Evolutionary conservation across 2,797 vertebrate species (phyloP), one percentile per base, ranked within the genome.

Genomic region (Periophthalmus magnuspinnatus): DNA sequence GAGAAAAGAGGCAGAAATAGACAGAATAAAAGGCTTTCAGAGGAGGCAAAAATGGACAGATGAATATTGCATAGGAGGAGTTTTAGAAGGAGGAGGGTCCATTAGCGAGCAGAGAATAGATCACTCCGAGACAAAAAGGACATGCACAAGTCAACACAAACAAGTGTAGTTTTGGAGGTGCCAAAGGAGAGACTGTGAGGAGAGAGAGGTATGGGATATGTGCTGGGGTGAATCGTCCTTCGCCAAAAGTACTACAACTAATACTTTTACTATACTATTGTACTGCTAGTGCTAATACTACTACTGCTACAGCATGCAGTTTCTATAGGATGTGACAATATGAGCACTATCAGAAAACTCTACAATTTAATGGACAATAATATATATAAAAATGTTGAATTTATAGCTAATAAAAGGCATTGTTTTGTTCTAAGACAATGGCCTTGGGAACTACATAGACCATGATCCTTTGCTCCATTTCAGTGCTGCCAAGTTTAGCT

Each of bases 71-170:
- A 62, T 62, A 11, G 36, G 2, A 45, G n/a, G 14, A 45, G 34
- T 62, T 62, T 62, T 45, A 62, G 60, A 62, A 22, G 60, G 36
- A 41, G 60, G 2, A 7, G 32, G n/a, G 36, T 62, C 60, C 60
- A 62, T 62, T 62, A 62, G 60, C n/a, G 60, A 45, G 60, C 60
- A 24, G 36, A 62, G 60, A 41, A 62, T 41, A 41, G 60, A 41
- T 14, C 36, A 41, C n/a, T 21, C n/a, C 6, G 36, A 38, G 1
- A 62, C 34, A 62, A 24, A 45, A 41, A 22, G 60, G 36, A 60
- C 58, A 60, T 60, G 58, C 58, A 60, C 56, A 1, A 7, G 56
- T 16, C 56, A 8, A 28, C 24, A 58, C 57, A 59, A 34, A 59
- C 57, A 58, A 17, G 24, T 36, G 22, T 55, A 13, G 55, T 28